These are phyloP conservation scores for Drosophila willistoni DNA, from an alignment of 1,140 invertebrate genomes.

Conservation along the genomic window DNA sequence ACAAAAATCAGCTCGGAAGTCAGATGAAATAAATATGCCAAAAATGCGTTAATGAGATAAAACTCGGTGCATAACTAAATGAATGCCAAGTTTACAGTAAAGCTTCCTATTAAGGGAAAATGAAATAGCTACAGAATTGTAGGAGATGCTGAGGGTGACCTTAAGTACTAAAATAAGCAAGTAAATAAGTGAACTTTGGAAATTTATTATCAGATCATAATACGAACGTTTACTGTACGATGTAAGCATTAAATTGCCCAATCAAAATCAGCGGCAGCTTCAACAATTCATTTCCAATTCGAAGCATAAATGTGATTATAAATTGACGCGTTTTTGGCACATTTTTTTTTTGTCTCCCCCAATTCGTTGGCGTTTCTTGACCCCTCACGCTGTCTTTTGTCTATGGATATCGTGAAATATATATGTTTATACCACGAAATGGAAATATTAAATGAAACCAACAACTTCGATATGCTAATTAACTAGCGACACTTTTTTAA, in stretches of 20 bases:
- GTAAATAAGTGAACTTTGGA: no score
- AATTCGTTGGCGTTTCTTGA: constrained; percentile 9
- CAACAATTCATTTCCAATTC: constrained; percentile 4
- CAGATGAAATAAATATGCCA: constrained; percentile 34
- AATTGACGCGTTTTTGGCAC: constrained; percentile 11
- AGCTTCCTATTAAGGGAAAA: neutral
- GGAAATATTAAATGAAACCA: neutral
- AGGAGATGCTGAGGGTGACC: neutral
- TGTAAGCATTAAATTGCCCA: neutral
- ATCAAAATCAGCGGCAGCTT: neutral
- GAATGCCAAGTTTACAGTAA: constrained; percentile 23
- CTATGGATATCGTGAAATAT: neutral
- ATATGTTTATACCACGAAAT: no score
- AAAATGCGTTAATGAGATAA: constrained; percentile 43
- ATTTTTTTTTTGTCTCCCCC: neutral
- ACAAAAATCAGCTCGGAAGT: constrained; percentile 37
- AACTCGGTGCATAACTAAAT: constrained; percentile 39
- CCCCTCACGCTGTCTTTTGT: constrained; percentile 1
- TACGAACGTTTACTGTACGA: neutral
- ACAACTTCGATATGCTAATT: constrained; percentile 1
- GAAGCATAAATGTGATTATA: constrained; percentile 7
- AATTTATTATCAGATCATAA: no score
- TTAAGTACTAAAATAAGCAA: no score
- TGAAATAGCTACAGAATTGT: no score
- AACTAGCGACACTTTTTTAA: neutral